Base-by-base conservation (phyloP, 2,888 invertebrate species). In the Hololepta plana region DNA sequence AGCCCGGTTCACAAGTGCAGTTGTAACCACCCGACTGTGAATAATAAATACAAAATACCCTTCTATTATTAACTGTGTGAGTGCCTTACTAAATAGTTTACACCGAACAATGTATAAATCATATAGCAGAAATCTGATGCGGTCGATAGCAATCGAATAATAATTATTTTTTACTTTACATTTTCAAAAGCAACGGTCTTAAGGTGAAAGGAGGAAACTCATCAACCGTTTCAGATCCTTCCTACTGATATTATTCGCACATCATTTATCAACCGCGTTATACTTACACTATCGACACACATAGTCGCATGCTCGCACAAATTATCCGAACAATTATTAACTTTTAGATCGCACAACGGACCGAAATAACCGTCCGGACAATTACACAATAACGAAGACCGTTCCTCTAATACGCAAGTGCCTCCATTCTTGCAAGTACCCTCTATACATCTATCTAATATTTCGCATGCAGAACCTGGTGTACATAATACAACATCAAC, bases 1-100 rank as follows among this genome's bases (percentile, higher is more conserved):
- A 81, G 33, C 79, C 79, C 32, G 60, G 46, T 47, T 65, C 62
- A 47, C 80, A 81, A 40, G 64, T 64, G 60, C 81, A 82, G 43
- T 61, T 64, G 57, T 66, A 72, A 38, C 62, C 61, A 35, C 56
- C 57, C 35, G 49, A 46, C 62, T 63, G 49, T 45, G 45, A 45
- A 44, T 38, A 17, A 17, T 11, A 24, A 6, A 32, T 20, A 12
- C 14, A 27, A 20, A 16, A 9, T 12, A 24, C 12, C 3, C 10
- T n/a, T n/a, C n/a, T n/a, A n/a, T n/a, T n/a, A n/a, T n/a, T n/a
- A n/a, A n/a, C n/a, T n/a, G n/a, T n/a, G n/a, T n/a, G n/a, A n/a
- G n/a, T n/a, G n/a, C n/a, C n/a, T n/a, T n/a, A n/a, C n/a, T n/a
- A n/a, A n/a, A n/a, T n/a, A n/a, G n/a, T n/a, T n/a, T n/a, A n/a